Evolutionary conservation across 2,888 invertebrate species (phyloP), one percentile per base, ranked within the genome.

Genomic region (Phortica okadai): DNA sequence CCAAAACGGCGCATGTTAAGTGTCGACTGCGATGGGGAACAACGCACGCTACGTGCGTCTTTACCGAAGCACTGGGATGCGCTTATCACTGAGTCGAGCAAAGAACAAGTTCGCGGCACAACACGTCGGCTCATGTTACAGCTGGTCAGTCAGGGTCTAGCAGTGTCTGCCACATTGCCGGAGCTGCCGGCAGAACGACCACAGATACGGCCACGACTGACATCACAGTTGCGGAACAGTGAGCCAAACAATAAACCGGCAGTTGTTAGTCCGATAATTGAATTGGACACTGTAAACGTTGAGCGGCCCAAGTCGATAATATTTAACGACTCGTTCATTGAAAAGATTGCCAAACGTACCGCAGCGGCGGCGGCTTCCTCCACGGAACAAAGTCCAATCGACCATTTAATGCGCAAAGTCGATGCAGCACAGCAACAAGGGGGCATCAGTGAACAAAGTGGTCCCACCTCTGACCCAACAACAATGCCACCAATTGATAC

Each of bases 101-200:
- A 84, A 44, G n/a, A 77, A 0, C 25, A 72, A 11, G 82, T 88
- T 3, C 84, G 82, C 72, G 90, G 90, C 33, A 82, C 89, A 10
- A 88, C 90, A 4, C 81, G 78, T 41, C 89, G 86, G 76, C 80
- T 84, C 8, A 89, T 90, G 80, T 75, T 86, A 59, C 74, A 83
- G 3, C 77, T 88, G 21, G 89, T 91, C 3, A 83, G 84, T 11
- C 84, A 89, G 33, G 90, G 89, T 7, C 84, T 85, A 6, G 91
- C 91, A 2, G 89, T 89, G 5, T 88, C 90, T 11, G 85, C 88
- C 21, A 90, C 91, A 45, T 79, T 90, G 64, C 91, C 91, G 5
- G 91, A 91, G 77, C 74, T 91, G 74, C 91, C 91, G 1, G 82
- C 89, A 1, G 90, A 91, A 78, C 82, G 91, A 6, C 91, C 91